phyloP scores from a whole-genome alignment of 2,888 invertebrate species.

The Trachelus iudaicus region DNA sequence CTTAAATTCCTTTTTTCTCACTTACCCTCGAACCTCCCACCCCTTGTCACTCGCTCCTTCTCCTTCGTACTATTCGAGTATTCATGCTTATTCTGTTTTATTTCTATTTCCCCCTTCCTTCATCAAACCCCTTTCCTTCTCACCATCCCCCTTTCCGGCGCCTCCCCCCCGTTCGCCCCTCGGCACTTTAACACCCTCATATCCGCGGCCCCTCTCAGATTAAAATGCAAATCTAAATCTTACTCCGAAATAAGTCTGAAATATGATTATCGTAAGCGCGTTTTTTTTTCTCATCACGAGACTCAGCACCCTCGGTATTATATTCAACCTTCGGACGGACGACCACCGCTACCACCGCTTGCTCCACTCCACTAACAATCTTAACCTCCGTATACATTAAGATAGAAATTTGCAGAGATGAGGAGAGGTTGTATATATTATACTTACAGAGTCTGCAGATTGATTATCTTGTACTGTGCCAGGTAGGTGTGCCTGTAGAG shows the following conservation, averaged over 20 bases:
- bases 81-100: neutral
- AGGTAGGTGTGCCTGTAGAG: slow-evolving; percentile 83
- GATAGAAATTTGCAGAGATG: neutral
- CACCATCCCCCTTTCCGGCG: neutral
- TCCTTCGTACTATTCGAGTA: neutral
- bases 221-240: slow-evolving; percentile 60
- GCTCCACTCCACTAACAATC: neutral
- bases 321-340: neutral
- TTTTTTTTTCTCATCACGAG: slow-evolving; percentile 3
- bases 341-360: neutral
- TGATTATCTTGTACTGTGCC: slow-evolving; percentile 79
- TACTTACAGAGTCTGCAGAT: slow-evolving; percentile 70
- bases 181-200: neutral
- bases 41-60: neutral
- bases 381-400: neutral
- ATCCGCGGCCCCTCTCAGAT: slow-evolving; percentile 34
- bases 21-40: neutral
- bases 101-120: neutral
- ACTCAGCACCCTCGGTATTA: slow-evolving; percentile 5
- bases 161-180: neutral
- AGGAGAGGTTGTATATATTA: slow-evolving; percentile 44
- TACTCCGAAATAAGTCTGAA: slow-evolving; percentile 50
- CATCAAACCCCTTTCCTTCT: neutral
- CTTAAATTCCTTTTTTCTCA: neutral
- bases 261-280: slow-evolving; percentile 44